A percentile compares a stretch with the other conserved stretches of the same genome.
Conservation (phyloP, 2,888 invertebrate species). For the Andrena dorsata region DNA sequence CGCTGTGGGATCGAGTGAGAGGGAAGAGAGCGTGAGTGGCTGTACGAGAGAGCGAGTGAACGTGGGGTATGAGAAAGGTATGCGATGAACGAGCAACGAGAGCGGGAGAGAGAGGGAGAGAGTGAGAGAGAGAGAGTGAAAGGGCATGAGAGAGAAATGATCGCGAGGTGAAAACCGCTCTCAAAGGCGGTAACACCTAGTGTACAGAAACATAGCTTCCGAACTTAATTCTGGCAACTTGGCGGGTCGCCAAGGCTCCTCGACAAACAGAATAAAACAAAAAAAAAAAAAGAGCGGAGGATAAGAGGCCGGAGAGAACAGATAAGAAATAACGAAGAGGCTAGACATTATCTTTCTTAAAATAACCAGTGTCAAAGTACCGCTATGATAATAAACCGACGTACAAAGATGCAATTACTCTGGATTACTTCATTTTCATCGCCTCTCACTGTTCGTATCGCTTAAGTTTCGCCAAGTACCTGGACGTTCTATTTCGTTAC, state of each 20-base stretch:
- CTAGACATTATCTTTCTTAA: conserved; percentile 85
- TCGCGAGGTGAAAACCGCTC: conserved; percentile 61
- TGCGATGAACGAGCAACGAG: conserved; percentile 26
- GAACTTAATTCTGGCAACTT: conserved; percentile 75
- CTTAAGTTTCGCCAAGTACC: background rate
- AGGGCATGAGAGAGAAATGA: conserved; percentile 43
- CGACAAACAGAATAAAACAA: conserved; percentile 70
- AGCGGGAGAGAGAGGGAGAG: conserved; percentile 11
- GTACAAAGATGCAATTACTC: conserved; percentile 80
- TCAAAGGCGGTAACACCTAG: conserved; percentile 61
- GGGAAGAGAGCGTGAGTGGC: conserved; percentile 42
- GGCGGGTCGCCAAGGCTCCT: conserved; percentile 72
- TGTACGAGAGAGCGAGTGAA: conserved; percentile 21
- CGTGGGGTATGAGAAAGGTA: conserved; percentile 22
- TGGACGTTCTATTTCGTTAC: background rate
- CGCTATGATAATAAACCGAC: conserved; percentile 83
- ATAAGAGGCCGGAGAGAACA: conserved; percentile 65
- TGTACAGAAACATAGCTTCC: conserved; percentile 78
- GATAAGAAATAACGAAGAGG: conserved; percentile 79
- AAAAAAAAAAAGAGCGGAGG: conserved; percentile 38
- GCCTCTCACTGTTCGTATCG: conserved; percentile 22
- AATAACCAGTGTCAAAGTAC: conserved; percentile 84
- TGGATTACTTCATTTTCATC: conserved; percentile 57
- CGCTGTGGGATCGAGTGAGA: conserved; percentile 49
- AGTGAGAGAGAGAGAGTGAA: conserved; percentile 15